Evolutionary conservation across 2,797 vertebrate species (phyloP), one percentile per base, ranked within the genome.

Genomic region (Arnoldichthys spilopterus): DNA sequence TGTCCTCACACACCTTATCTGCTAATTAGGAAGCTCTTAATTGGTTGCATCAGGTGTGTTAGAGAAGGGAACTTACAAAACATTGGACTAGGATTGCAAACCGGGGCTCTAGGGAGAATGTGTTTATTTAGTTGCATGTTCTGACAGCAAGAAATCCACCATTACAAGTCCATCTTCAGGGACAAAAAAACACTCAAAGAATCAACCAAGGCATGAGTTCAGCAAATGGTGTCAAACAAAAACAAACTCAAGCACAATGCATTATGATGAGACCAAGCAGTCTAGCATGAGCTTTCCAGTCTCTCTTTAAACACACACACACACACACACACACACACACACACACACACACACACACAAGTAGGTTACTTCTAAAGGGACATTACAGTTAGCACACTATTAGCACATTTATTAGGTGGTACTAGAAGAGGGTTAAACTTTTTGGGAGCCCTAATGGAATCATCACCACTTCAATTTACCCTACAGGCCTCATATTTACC

Each of bases 331-430:
- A 1, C 51, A 53, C 8, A 16, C 20, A 6, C 20, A 12, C 45
- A 16, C 47, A 53, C 51, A 53, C 8, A 1, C 51, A 53, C 8
- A 16, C 20, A 6, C 12, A 79, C 47, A 78, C 63, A 79, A 81
- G 56, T 22, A 81, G 68, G 53, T n/a, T 66, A 61, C 69, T 5
- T 30, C 77, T 15, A 64, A 72, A 32, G 66, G 58, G 30, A 70
- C 71, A 82, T 75, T 61, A 85, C 83, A 85, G 75, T 85, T 81
- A 83, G 76, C 80, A 32, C 76, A 51, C 69, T 64, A 78, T 51
- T 74, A 54, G 40, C 74, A 78, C 49, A 53, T 49, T 32, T 76
- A 26, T 4, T 47, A 28, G 82, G 43, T 70, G 40, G 53, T 76
- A 64, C n/a, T 76, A 72, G 4, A 62, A 59, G 56, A 75, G 56